phyloP scores from a whole-genome alignment of 2,888 invertebrate genomes.

The Drosophila pseudotalamancana region DNA sequence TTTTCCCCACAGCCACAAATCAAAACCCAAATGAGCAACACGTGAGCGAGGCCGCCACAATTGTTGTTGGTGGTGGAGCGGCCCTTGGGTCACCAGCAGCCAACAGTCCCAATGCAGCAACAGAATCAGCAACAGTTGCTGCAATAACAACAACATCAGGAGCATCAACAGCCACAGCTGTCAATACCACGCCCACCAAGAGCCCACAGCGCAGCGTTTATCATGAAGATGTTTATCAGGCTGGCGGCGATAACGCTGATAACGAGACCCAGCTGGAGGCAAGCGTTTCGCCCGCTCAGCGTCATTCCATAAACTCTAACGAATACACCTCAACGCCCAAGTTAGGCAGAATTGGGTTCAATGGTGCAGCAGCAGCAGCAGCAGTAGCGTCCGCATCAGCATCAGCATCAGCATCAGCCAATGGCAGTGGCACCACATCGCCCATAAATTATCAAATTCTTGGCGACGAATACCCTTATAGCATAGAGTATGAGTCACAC shows the following conservation, averaged over 20 bases:
- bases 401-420: constrained; percentile 31
- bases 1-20: constrained; percentile 70
- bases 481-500: constrained; percentile 61
- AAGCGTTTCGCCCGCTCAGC: constrained; percentile 61
- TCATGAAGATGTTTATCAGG: constrained; percentile 73
- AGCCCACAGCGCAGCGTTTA: constrained; percentile 72
- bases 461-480: constrained; percentile 66
- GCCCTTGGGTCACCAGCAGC: constrained; percentile 50
- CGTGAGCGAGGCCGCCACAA: constrained; percentile 55
- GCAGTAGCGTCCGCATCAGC: constrained; percentile 7
- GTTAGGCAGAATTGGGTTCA: constrained; percentile 47
- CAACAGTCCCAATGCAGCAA: constrained; percentile 25
- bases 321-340: constrained; percentile 80
- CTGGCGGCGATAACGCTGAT: constrained; percentile 50
- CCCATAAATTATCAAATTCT: constrained; percentile 73
- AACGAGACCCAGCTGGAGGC: constrained; percentile 51
- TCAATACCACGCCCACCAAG: constrained; percentile 61
- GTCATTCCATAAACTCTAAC: constrained; percentile 76
- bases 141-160: constrained; percentile 10
- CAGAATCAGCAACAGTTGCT: constrained; percentile 20
- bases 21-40: constrained; percentile 76
- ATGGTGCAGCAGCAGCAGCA: constrained; percentile 8
- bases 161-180: constrained; percentile 20
- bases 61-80: constrained; percentile 36
- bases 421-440: constrained; percentile 61